Conservation (phyloP, 2,888 invertebrate genomes). For the Trissolcus japonicus region DNA sequence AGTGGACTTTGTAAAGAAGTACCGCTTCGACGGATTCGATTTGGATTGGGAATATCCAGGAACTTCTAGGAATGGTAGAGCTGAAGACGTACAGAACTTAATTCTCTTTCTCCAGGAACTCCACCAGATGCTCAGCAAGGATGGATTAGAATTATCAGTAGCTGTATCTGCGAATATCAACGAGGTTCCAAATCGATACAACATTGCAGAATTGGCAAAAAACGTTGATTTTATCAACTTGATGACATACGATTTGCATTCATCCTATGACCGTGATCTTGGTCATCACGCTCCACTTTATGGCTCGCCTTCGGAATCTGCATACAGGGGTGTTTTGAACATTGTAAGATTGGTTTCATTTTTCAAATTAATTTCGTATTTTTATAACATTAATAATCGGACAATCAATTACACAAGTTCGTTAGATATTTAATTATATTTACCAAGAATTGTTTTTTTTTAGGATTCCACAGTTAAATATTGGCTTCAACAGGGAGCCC, state of each 20-base stretch:
- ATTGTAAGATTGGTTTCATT: constrained; percentile 70
- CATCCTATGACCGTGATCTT: constrained; percentile 79
- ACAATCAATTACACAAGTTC: too few relatives aligned
- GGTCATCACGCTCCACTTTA: constrained; percentile 84
- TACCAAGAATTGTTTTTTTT: constrained; percentile 29
- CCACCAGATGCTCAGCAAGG: constrained; percentile 77
- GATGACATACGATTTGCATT: constrained; percentile 88
- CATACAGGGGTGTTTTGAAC: constrained; percentile 69
- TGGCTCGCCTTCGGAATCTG: constrained; percentile 68
- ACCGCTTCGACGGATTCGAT: constrained; percentile 84
- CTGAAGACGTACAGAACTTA: constrained; percentile 77
- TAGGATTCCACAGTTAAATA: constrained; percentile 77
- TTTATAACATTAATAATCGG: background rate
- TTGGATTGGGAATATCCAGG: constrained; percentile 86
- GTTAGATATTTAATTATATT: background rate
- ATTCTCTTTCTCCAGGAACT: constrained; percentile 79
- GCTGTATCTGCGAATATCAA: constrained; percentile 78
- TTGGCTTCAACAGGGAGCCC: constrained; percentile 79
- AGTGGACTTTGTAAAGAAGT: constrained; percentile 77
- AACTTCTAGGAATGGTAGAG: constrained; percentile 78
- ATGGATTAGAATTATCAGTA: constrained; percentile 68
- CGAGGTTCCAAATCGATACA: constrained; percentile 79
- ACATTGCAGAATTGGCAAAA: constrained; percentile 79
- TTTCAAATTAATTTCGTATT: background rate
- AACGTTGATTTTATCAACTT: constrained; percentile 83